phyloP scores from a whole-genome alignment of 2,797 vertebrate genomes.

The Octomys mimax region DNA sequence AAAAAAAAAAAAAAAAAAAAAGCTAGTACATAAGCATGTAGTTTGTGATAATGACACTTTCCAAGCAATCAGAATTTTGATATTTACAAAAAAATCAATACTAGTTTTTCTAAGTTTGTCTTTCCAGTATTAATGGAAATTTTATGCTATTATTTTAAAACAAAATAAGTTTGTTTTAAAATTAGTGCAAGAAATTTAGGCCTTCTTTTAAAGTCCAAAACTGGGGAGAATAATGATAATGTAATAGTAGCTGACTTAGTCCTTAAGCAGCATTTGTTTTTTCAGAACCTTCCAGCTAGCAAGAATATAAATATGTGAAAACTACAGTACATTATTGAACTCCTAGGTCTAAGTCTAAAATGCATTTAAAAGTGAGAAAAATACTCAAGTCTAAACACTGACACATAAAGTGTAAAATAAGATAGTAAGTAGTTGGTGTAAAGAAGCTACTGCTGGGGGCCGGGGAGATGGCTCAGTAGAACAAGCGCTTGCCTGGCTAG shows the following conservation, averaged over 20 bases:
- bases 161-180: background rate
- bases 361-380: background rate
- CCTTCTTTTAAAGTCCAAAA: background rate
- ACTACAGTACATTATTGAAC: background rate
- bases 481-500: too few species aligned
- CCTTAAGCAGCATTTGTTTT: background rate
- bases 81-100: constrained; percentile 33
- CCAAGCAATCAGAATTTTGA: constrained; percentile 67
- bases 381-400: background rate
- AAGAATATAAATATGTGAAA: constrained; percentile 16
- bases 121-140: background rate
- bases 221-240: background rate
- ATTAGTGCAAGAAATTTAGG: background rate
- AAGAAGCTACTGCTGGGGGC: too few species aligned
- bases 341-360: background rate
- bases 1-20: background rate
- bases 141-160: background rate
- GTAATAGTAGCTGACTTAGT: background rate
- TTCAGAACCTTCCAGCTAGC: background rate
- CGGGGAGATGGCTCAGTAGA: too few species aligned
- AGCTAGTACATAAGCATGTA: constrained; percentile 48
- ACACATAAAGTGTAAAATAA: background rate
- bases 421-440: background rate
- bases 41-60: constrained; percentile 79
- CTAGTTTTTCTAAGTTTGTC: constrained; percentile 7